Conservation (phyloP, 2,888 invertebrate genomes). For the Gryllus longicercus region DNA sequence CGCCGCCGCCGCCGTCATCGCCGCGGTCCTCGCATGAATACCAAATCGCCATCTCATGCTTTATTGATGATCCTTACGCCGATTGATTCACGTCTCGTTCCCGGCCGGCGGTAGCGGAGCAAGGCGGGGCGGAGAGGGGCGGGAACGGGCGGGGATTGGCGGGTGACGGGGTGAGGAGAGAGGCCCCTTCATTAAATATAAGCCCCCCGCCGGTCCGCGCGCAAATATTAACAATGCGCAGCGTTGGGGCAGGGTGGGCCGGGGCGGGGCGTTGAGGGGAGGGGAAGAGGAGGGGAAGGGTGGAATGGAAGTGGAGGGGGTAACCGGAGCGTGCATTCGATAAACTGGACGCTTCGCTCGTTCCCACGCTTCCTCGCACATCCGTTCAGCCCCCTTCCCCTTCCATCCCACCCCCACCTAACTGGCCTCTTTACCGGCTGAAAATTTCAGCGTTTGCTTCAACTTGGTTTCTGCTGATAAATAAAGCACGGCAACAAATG, state of each 20-base stretch:
- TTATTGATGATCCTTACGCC: slow-evolving; percentile 17
- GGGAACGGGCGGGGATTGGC: too few relatives aligned
- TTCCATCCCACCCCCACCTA: too few relatives aligned
- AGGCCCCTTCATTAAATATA: background rate
- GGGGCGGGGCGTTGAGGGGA: background rate
- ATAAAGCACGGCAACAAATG: background rate
- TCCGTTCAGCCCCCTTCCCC: too few relatives aligned
- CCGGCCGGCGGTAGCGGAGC: background rate
- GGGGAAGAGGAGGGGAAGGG: background rate
- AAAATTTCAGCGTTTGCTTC: background rate
- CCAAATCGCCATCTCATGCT: slow-evolving; percentile 7
- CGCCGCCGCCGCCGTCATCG: background rate
- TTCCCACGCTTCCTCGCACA: background rate
- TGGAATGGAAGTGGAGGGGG: background rate
- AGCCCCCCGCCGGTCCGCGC: background rate
- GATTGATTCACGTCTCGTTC: slow-evolving; percentile 3
- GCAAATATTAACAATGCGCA: background rate
- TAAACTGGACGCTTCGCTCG: background rate
- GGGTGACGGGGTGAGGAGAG: too few relatives aligned
- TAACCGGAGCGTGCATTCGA: background rate
- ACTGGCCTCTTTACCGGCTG: background rate
- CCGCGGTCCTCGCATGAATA: background rate
- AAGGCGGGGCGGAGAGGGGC: too few relatives aligned
- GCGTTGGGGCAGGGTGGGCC: background rate
- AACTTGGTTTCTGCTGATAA: background rate